These are phyloP conservation scores for Beaufortia kweichowensis DNA, from an alignment of 2,113 vertebrate genomes.

Conservation along the genomic window DNA sequence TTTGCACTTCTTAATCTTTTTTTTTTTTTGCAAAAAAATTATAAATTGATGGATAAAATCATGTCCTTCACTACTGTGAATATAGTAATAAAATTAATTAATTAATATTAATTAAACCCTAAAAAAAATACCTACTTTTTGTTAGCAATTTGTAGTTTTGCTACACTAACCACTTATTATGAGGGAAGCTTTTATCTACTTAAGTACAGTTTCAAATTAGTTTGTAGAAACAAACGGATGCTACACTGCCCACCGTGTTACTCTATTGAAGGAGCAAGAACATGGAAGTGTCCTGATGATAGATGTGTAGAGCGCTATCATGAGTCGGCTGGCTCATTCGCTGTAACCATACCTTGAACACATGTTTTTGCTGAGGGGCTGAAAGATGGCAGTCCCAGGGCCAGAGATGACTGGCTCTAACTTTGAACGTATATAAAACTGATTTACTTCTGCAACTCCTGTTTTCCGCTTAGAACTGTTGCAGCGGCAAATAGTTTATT, in stretches of 20 bases:
- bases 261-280: conserved; percentile 47
- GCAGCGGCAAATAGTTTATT: conserved; percentile 67
- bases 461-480: conserved; percentile 57
- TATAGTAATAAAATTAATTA: too few relatives aligned
- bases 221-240: conserved; percentile 39
- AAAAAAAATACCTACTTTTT: too few relatives aligned
- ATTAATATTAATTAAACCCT: too few relatives aligned
- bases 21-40: too few relatives aligned
- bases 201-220: neutral
- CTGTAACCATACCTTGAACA: conserved; percentile 72
- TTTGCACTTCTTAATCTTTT: too few relatives aligned
- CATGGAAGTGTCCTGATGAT: conserved; percentile 61
- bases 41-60: too few relatives aligned
- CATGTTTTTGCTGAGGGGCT: conserved; percentile 77
- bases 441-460: conserved; percentile 69
- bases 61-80: too few relatives aligned
- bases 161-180: too few relatives aligned
- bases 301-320: conserved; percentile 66
- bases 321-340: conserved; percentile 58
- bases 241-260: conserved; percentile 2
- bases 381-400: conserved; percentile 74
- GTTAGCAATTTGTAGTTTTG: too few relatives aligned
- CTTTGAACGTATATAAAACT: conserved; percentile 67
- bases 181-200: too few relatives aligned
- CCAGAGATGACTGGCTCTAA: conserved; percentile 68